phyloP scores from a whole-genome alignment of 2,797 vertebrate genomes.

The Rhinella marina region DNA sequence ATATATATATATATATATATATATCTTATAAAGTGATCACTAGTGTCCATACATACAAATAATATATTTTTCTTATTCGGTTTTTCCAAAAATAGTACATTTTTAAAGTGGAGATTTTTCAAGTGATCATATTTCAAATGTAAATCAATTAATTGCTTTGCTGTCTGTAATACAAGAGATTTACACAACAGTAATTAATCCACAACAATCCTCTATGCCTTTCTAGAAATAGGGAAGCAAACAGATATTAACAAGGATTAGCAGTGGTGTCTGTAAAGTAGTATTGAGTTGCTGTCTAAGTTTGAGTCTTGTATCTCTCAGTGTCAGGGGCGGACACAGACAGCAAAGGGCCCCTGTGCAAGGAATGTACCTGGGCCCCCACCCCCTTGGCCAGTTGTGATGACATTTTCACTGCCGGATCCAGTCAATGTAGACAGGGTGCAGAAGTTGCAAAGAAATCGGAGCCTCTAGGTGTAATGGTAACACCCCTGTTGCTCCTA shows the following conservation, averaged over 20 bases:
- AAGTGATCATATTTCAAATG: conserved; percentile 2
- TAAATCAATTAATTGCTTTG: not conserved
- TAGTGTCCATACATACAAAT: too few species aligned
- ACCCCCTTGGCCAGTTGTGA: too few species aligned
- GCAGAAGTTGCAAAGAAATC: too few species aligned
- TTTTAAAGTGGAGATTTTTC: not conserved
- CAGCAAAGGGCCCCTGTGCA: too few species aligned
- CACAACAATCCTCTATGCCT: not conserved
- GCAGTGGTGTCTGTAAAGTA: conserved; percentile 10
- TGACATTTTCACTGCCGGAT: too few species aligned
- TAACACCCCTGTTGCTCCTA: too few species aligned
- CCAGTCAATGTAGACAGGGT: too few species aligned
- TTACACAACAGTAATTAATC: conserved; percentile 35
- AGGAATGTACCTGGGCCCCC: too few species aligned
- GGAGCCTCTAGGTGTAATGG: too few species aligned
- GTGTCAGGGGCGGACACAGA: too few species aligned
- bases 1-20: too few species aligned
- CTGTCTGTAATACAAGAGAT: conserved; percentile 18
- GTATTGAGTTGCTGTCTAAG: conserved; percentile 18
- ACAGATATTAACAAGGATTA: conserved; percentile 11
- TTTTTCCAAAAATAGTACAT: not conserved
- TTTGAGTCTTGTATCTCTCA: not conserved
- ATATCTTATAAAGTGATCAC: too few species aligned
- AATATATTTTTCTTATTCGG: not conserved
- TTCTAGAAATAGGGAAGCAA: conserved; percentile 14